A percentile compares a stretch with the other conserved stretches of the same genome.
These are phyloP conservation scores for Protophormia terraenovae DNA, from an alignment of 2,888 invertebrate genomes.

Conservation along the genomic window DNA sequence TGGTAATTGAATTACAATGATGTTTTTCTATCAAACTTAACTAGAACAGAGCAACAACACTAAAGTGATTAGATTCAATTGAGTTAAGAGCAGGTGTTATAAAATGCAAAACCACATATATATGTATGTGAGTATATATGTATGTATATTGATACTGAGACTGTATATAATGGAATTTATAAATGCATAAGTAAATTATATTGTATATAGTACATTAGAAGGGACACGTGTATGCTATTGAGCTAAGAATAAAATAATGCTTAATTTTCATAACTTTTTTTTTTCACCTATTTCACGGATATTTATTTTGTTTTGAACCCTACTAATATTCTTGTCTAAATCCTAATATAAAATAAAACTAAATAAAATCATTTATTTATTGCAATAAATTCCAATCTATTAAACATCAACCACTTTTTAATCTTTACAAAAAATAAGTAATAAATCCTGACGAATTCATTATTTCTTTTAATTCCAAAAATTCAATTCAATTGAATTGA, in stretches of 20 bases:
- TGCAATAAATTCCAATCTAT: constrained; percentile 39
- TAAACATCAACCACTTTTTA: constrained; percentile 39
- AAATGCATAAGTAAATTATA: background rate
- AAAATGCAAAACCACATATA: constrained; percentile 43
- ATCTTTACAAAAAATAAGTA: background rate
- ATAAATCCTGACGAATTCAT: constrained; percentile 2
- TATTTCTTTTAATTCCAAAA: constrained; percentile 13
- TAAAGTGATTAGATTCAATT: constrained; percentile 43
- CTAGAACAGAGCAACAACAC: constrained; percentile 18
- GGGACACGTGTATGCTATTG: too few relatives aligned
- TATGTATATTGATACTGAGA: background rate
- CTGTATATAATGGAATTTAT: background rate
- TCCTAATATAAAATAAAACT: background rate
- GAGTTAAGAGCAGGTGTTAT: constrained; percentile 35
- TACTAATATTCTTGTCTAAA: too few relatives aligned
- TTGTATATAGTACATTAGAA: background rate
- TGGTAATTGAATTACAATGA: constrained; percentile 63
- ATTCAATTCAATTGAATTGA: constrained; percentile 47
- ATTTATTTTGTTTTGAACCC: too few relatives aligned
- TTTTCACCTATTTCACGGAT: too few relatives aligned
- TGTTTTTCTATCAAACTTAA: constrained; percentile 28
- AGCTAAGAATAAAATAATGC: too few relatives aligned
- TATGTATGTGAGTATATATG: too few relatives aligned
- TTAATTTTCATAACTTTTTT: too few relatives aligned
- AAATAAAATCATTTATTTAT: background rate